A percentile compares a stretch with the other conserved stretches of the same genome.
Evolutionary conservation across 1,140 invertebrate genomes (phyloP).

Genomic region (Zophobas atratus): DNA sequence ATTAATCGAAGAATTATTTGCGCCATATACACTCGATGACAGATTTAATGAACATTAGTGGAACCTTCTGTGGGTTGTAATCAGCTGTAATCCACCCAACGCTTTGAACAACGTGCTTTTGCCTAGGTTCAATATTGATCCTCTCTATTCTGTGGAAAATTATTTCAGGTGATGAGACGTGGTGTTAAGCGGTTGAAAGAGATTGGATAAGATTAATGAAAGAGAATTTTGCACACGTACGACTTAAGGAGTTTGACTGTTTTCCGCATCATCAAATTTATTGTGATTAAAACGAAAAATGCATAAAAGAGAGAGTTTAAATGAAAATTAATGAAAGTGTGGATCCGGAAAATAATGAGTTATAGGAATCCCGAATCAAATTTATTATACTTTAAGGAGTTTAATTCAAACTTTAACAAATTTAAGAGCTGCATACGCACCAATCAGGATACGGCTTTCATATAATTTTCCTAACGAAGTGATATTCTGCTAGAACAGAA

Average conservation of each 20-base stretch:
- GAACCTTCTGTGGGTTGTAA: slow-evolving; percentile 10
- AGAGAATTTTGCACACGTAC: not conserved
- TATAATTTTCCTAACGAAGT: too few species aligned
- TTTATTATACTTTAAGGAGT: too few species aligned
- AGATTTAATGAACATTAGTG: slow-evolving; percentile 16
- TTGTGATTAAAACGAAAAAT: not conserved
- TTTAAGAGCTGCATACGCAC: too few species aligned
- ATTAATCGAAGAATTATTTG: slow-evolving; percentile 32
- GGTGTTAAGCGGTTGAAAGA: not conserved
- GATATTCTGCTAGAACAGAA: too few species aligned
- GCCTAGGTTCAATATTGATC: not conserved
- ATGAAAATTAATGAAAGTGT: too few species aligned
- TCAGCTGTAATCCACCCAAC: slow-evolving; percentile 4
- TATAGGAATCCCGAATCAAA: too few species aligned
- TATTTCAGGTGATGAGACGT: not conserved
- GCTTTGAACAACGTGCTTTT: slow-evolving; percentile 16
- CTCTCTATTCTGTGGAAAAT: not conserved
- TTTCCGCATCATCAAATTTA: not conserved
- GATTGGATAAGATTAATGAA: slow-evolving; percentile 22
- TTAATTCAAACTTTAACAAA: too few species aligned
- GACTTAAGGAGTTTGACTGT: not conserved
- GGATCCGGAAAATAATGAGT: too few species aligned
- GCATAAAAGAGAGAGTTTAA: not conserved
- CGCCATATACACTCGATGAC: not conserved
- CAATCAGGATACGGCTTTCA: too few species aligned